A percentile compares a stretch with the other conserved stretches of the same genome.
Evolutionary conservation across 2,888 invertebrate genomes (phyloP).

Genomic region (Eurytoma adleriae): DNA sequence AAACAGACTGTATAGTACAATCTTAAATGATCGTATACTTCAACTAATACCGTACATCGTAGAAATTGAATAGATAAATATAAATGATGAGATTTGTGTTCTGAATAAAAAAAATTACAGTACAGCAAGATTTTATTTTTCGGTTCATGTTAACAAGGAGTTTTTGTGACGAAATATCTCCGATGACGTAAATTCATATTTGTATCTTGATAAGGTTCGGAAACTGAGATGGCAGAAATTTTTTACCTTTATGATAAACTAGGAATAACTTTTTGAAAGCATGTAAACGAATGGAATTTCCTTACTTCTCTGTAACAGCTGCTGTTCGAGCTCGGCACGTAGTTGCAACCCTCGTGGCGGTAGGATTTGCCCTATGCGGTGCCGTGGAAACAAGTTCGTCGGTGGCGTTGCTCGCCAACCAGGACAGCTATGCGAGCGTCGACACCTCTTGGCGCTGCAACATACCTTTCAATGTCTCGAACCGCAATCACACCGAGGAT

Average conservation of each 20-base stretch:
- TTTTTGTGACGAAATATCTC: not conserved
- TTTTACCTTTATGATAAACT: not conserved
- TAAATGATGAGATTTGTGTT: not conserved
- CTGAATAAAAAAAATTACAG: too few species aligned
- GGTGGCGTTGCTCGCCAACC: constrained; percentile 78
- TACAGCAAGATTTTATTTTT: too few species aligned
- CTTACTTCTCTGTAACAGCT: constrained; percentile 61
- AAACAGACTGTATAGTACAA: too few species aligned
- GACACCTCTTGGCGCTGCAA: constrained; percentile 75
- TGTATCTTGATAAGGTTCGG: not conserved
- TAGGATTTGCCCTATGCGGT: constrained; percentile 79
- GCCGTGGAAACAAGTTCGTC: constrained; percentile 79
- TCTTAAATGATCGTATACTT: too few species aligned
- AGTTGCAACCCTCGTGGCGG: constrained; percentile 77
- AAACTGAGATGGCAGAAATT: not conserved
- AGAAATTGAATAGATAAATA: not conserved
- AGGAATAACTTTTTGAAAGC: not conserved
- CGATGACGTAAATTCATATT: not conserved
- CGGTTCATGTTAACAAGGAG: not conserved
- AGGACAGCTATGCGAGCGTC: constrained; percentile 74
- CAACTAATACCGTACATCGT: too few species aligned
- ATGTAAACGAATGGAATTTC: not conserved
- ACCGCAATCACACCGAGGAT: constrained; percentile 73
- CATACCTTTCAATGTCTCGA: constrained; percentile 72
- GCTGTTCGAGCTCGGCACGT: constrained; percentile 77